Evolutionary conservation across 2,888 invertebrate genomes (phyloP), one percentile per base, ranked within the genome.

Genomic region (Seira musarum): DNA sequence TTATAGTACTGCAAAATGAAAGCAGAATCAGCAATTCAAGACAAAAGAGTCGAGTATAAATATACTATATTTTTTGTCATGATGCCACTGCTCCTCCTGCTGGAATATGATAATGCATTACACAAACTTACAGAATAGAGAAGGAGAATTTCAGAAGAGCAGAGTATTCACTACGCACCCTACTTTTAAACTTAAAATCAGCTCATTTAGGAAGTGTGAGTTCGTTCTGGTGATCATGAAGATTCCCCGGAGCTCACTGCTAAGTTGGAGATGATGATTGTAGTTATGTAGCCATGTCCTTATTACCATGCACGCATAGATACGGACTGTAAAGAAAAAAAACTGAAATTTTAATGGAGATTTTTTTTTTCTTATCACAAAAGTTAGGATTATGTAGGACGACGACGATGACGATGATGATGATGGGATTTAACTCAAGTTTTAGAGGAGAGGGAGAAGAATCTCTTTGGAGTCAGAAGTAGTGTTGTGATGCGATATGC

Each of bases 11-110:
- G 30, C 30, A 30, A 30, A 66, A 53, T 40, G 46, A 19, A 63
- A 73, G 75, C 69, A 65, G 46, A 80, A 60, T 80, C 80, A 80
- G 80, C 74, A 73, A 57, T 79, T 79, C 68, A 49, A 79, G 68
- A 79, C 79, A 79, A 79, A 72, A 25, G 77, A 49, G 22, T 25
- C 19, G 61, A 21, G 17, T 10, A 61, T 15, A 53, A 53, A 15
- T 53, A 30, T 30, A 30, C 8, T 2, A 30, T 5, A 30, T 30
- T 53, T 53, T 53, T 53, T 53, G 30, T 30, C 30, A 30, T 30
- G 3, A 8, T 53, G 53, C n/a, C 15, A 15, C 53, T 53, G 53
- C 53, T 30, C 3, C 30, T 30, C 3, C 30, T 30, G 30, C 30
- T 30, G 30, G 40, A 40, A 40, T 8, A 40, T 40, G 40, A 40